Evolutionary conservation across 2,888 invertebrate species (phyloP).

Genomic region (Hydropsyche betteni): DNA sequence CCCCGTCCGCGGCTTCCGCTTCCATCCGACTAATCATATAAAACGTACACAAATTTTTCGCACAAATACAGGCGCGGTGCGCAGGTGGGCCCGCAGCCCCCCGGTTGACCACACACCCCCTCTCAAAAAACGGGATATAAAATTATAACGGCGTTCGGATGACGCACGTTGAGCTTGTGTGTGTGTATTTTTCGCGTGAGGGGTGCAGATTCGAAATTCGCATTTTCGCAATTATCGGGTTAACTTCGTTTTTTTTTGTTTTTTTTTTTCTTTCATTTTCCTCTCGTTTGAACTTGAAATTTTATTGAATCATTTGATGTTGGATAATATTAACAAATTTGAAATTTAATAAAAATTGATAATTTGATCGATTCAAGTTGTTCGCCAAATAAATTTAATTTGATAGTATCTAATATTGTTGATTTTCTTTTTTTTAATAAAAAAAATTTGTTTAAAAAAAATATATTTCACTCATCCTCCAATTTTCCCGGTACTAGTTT

Average conservation of each 20-base stretch:
- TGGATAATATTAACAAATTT: too few species aligned
- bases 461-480: too few species aligned
- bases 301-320: too few species aligned
- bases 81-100: conserved; percentile 12
- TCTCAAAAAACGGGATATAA: conserved; percentile 49
- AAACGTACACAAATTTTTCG: conserved; percentile 42
- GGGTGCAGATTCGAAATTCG: not conserved
- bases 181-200: not conserved
- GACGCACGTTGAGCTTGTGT: conserved; percentile 45
- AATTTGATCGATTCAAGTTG: too few species aligned
- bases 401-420: too few species aligned
- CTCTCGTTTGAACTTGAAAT: too few species aligned
- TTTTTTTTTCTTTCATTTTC: too few species aligned
- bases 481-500: too few species aligned
- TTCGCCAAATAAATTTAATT: too few species aligned
- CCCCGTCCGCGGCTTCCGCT: conserved; percentile 10
- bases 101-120: conserved; percentile 47
- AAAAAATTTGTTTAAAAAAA: too few species aligned
- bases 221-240: not conserved
- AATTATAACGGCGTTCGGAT: conserved; percentile 51
- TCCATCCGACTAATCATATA: conserved; percentile 38
- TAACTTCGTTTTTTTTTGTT: not conserved
- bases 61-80: conserved; percentile 29
- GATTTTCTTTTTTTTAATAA: too few species aligned
- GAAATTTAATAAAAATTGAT: too few species aligned